phyloP scores from a whole-genome alignment of 2,113 vertebrate genomes.

The Piaya cayana region DNA sequence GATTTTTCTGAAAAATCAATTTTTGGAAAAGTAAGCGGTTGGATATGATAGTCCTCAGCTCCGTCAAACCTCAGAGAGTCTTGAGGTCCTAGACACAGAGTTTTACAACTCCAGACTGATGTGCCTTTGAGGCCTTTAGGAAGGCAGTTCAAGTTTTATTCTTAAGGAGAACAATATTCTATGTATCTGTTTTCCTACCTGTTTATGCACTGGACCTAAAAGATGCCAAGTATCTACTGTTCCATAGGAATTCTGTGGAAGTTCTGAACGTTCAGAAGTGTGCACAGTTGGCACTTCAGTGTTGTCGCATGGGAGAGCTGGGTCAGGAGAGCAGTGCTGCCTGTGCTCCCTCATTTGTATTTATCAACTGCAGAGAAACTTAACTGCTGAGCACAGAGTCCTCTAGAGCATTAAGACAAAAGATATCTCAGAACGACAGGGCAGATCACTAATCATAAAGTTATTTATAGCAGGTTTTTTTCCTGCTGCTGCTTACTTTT shows the following conservation, averaged over 20 bases:
- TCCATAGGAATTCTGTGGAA: neutral
- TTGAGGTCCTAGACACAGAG: neutral
- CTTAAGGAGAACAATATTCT: neutral
- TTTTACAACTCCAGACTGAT: neutral
- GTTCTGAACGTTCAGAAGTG: fast-evolving
- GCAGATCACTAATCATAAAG: neutral
- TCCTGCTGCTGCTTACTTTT: neutral
- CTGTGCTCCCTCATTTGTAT: neutral
- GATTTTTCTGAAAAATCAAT: neutral
- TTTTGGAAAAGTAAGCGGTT: neutral
- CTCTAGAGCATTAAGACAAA: neutral
- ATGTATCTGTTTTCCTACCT: neutral
- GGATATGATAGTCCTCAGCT: neutral
- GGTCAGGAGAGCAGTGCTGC: neutral
- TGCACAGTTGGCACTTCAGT: neutral
- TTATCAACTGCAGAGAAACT: neutral
- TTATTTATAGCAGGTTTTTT: neutral
- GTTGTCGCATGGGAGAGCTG: neutral
- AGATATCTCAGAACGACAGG: neutral
- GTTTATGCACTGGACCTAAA: neutral
- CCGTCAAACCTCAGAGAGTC: neutral
- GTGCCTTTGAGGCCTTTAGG: neutral
- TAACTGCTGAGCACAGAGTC: neutral
- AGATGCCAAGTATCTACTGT: neutral
- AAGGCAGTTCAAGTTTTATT: neutral